phyloP scores from a whole-genome alignment of 2,113 vertebrate genomes.

The Oxygymnocypris stewartii region DNA sequence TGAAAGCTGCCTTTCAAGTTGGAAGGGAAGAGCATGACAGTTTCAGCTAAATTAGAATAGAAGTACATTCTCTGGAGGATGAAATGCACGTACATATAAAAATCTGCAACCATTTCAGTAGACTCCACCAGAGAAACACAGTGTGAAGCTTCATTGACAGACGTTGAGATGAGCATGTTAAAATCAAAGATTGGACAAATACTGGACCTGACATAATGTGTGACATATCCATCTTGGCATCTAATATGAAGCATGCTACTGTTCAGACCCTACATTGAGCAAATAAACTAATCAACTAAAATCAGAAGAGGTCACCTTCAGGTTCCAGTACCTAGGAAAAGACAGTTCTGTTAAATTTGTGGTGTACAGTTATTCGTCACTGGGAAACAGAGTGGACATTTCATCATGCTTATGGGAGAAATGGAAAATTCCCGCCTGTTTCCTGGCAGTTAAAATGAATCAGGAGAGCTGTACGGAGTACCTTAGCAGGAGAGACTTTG shows the following conservation, averaged over 20 bases:
- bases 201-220: conserved; percentile 28
- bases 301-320: not conserved
- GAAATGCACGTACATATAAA: conserved; percentile 4
- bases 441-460: not conserved
- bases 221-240: conserved; percentile 35
- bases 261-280: conserved; percentile 38
- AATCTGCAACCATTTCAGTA: not conserved
- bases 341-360: not conserved
- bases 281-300: not conserved
- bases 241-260: conserved; percentile 23
- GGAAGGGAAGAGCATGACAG: conserved; percentile 18
- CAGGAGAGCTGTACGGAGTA: not conserved
- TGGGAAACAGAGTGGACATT: not conserved
- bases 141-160: not conserved
- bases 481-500: not conserved
- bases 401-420: not conserved
- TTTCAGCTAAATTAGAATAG: conserved; percentile 37
- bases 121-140: conserved; percentile 3
- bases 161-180: not conserved
- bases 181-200: conserved; percentile 46
- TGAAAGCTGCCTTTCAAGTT: conserved; percentile 43
- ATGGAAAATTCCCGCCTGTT: not conserved
- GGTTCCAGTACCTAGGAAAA: not conserved
- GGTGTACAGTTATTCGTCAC: not conserved
- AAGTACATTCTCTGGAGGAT: conserved; percentile 2